A percentile compares a stretch with the other conserved stretches of the same genome.
phyloP scores from a whole-genome alignment of 2,797 vertebrate genomes.

The Lates japonicus region DNA sequence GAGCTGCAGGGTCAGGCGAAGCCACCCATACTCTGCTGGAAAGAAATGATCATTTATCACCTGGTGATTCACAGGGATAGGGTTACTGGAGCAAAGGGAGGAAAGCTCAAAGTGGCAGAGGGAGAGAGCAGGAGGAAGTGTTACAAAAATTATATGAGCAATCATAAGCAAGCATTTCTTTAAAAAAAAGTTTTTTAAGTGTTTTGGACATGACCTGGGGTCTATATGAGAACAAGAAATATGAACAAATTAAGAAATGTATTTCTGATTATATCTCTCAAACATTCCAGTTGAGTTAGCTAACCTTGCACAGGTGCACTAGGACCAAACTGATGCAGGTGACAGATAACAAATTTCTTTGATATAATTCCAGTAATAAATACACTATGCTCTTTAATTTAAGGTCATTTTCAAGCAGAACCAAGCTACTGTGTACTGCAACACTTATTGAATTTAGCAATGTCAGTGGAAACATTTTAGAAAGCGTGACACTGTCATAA shows the following conservation, averaged over 20 bases:
- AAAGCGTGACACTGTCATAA: constrained; percentile 7
- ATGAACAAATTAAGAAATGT: constrained; percentile 22
- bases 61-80: constrained; percentile 88
- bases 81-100: constrained; percentile 78
- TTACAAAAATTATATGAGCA: constrained; percentile 13
- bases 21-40: constrained; percentile 86
- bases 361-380: constrained; percentile 36
- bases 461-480: neutral
- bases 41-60: constrained; percentile 92
- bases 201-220: neutral
- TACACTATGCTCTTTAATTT: constrained; percentile 33
- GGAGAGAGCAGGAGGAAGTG: constrained; percentile 17
- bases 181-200: neutral
- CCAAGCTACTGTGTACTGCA: constrained; percentile 3
- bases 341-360: constrained; percentile 50
- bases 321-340: constrained; percentile 54
- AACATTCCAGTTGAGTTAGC: constrained; percentile 46
- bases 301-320: constrained; percentile 57
- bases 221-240: neutral
- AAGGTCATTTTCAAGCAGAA: constrained; percentile 14
- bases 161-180: neutral
- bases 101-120: constrained; percentile 32
- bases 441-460: constrained; percentile 2
- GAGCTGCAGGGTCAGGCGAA: constrained; percentile 81
- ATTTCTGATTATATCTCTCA: constrained; percentile 17